phyloP scores from a whole-genome alignment of 2,888 invertebrate species.

The Belgica antarctica region DNA sequence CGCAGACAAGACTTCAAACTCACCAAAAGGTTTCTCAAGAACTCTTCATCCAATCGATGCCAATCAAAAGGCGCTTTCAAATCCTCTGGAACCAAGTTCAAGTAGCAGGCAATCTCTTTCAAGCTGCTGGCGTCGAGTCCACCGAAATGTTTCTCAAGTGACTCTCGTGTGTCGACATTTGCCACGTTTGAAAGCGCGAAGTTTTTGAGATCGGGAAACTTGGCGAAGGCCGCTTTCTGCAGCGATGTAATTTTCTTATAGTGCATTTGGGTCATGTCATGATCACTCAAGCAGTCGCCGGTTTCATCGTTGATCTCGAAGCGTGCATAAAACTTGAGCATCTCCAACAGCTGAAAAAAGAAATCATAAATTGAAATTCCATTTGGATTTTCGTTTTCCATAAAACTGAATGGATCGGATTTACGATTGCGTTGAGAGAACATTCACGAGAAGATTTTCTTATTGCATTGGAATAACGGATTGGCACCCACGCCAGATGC shows the following conservation, averaged over 20 bases:
- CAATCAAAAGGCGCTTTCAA: slow-evolving; percentile 62
- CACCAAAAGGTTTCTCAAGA: slow-evolving; percentile 83
- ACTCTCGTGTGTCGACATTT: slow-evolving; percentile 86
- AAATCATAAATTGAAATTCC: background rate
- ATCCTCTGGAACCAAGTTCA: slow-evolving; percentile 82
- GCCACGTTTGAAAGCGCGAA: slow-evolving; percentile 94
- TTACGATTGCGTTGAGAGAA: slow-evolving; percentile 23
- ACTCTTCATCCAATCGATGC: slow-evolving; percentile 76
- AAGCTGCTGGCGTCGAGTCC: slow-evolving; percentile 69
- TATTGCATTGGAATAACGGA: slow-evolving; percentile 20
- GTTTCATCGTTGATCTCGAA: slow-evolving; percentile 98
- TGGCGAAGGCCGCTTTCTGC: slow-evolving; percentile 88
- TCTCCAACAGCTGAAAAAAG: slow-evolving; percentile 77
- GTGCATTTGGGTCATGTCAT: slow-evolving; percentile 90
- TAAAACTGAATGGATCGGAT: no score
- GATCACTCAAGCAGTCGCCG: slow-evolving; percentile 89
- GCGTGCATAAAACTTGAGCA: slow-evolving; percentile 92
- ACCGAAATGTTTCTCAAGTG: slow-evolving; percentile 80
- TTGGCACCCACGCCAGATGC: slow-evolving; percentile 26
- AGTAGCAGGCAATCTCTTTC: slow-evolving; percentile 78
- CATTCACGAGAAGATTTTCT: slow-evolving; percentile 13
- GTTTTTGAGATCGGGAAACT: slow-evolving; percentile 79
- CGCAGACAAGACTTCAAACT: slow-evolving; percentile 49
- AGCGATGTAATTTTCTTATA: slow-evolving; percentile 89
- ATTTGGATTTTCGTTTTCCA: no score